A percentile compares a stretch with the other conserved stretches of the same genome.
Evolutionary conservation across 2,888 invertebrate species (phyloP).

Genomic region (Myopa testacea): DNA sequence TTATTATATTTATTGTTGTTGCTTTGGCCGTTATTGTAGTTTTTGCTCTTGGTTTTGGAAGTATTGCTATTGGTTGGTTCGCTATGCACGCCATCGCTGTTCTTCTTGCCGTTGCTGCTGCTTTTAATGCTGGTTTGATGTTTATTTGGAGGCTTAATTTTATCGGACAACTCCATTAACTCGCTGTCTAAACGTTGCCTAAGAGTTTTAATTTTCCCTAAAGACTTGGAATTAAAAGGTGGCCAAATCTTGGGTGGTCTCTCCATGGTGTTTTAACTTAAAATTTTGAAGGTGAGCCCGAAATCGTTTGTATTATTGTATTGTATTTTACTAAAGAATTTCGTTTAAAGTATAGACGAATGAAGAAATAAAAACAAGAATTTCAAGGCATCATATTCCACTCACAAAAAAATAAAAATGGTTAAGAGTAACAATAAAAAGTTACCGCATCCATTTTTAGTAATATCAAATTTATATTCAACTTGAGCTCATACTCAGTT

Average conservation of each 20-base stretch:
- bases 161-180: slow-evolving; percentile 47
- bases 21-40: not conserved
- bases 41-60: not conserved
- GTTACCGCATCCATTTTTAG: not conserved
- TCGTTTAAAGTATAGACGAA: not conserved
- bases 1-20: not conserved
- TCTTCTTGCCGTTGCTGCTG: slow-evolving; percentile 50
- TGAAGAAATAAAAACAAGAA: slow-evolving; percentile 2
- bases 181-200: slow-evolving; percentile 58
- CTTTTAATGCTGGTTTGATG: too few species aligned
- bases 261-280: slow-evolving; percentile 48
- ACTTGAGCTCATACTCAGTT: too few species aligned
- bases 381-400: not conserved
- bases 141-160: slow-evolving; percentile 41
- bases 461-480: too few species aligned
- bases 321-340: not conserved
- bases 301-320: slow-evolving; percentile 48
- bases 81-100: not conserved
- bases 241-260: slow-evolving; percentile 46
- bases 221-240: slow-evolving; percentile 45
- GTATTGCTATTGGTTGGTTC: not conserved
- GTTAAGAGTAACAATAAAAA: not conserved
- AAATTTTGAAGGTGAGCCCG: slow-evolving; percentile 60
- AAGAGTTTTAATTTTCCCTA: slow-evolving; percentile 56
- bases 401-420: not conserved